A percentile compares a stretch with the other conserved stretches of the same genome.
Evolutionary conservation across 2,113 vertebrate genomes (phyloP).

Genomic region (Okapia johnstoni): DNA sequence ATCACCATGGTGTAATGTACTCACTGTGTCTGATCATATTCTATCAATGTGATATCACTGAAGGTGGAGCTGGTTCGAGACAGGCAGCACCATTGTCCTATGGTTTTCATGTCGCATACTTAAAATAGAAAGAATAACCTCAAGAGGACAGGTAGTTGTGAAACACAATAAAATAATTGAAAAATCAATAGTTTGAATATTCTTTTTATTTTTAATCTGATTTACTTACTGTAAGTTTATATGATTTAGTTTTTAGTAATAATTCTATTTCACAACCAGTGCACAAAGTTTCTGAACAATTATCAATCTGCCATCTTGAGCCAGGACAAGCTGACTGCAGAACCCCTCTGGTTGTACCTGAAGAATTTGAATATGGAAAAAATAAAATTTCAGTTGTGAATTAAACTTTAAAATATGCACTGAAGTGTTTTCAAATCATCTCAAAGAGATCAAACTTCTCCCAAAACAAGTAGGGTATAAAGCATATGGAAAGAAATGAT

Average conservation of each 20-base stretch:
- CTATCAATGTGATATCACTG: accelerated
- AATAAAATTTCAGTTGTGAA: background rate
- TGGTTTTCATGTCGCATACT: background rate
- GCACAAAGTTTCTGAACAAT: background rate
- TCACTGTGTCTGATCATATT: background rate
- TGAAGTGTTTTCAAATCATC: background rate
- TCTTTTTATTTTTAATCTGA: background rate
- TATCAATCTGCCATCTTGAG: background rate
- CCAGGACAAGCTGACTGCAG: background rate
- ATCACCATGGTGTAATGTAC: background rate
- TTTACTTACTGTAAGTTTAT: background rate
- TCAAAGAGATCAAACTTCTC: background rate
- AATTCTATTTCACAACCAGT: background rate
- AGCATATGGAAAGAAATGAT: background rate
- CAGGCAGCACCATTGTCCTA: accelerated
- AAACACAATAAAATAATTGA: background rate
- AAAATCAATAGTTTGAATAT: background rate
- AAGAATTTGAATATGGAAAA: background rate
- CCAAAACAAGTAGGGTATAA: background rate
- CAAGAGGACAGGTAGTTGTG: background rate
- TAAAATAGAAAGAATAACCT: background rate
- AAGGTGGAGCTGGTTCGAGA: too few species aligned
- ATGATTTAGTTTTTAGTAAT: background rate
- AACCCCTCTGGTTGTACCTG: background rate
- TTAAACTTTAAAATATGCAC: background rate